Conservation (phyloP, 2,888 invertebrate genomes). For the Venusia cambrica region DNA sequence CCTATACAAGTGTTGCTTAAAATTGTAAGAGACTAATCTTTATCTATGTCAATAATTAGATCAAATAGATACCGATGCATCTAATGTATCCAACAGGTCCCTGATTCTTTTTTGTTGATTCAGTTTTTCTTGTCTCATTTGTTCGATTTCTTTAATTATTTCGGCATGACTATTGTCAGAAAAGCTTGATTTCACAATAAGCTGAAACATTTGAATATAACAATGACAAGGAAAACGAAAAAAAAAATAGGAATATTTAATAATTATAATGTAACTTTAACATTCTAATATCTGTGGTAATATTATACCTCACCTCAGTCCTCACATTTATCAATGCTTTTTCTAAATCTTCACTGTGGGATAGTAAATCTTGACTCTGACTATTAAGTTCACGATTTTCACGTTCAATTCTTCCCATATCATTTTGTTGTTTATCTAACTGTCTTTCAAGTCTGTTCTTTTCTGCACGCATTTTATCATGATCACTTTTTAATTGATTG, state of each 20-base stretch:
- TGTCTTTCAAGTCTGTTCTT: conserved; percentile 49
- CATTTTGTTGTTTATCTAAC: conserved; percentile 37
- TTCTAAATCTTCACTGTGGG: conserved; percentile 54
- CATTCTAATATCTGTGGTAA: too few species aligned
- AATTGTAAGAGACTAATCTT: too few species aligned
- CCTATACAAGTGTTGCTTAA: too few species aligned
- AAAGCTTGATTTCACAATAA: conserved; percentile 29
- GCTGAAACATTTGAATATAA: conserved; percentile 33
- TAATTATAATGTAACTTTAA: too few species aligned
- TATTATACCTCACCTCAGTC: conserved; percentile 57
- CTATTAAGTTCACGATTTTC: conserved; percentile 48
- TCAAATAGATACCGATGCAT: conserved; percentile 51
- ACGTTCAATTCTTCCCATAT: conserved; percentile 40
- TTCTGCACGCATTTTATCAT: conserved; percentile 41
- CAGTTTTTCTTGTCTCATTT: conserved; percentile 55
- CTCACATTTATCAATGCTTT: conserved; percentile 49
- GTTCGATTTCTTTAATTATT: conserved; percentile 51
- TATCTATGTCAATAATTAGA: too few species aligned
- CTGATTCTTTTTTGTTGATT: conserved; percentile 47
- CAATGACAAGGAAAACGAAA: too few species aligned
- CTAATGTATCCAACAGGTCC: conserved; percentile 51
- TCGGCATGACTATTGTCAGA: conserved; percentile 32
- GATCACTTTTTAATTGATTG: conserved; percentile 39
- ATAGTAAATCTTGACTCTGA: conserved; percentile 44
- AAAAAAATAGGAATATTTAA: too few species aligned